Percentiles rank a stretch among this genome's conserved stretches.
These are phyloP conservation scores for Cephalopterus ornatus DNA, from an alignment of 2,113 vertebrate genomes.

Conservation along the genomic window DNA sequence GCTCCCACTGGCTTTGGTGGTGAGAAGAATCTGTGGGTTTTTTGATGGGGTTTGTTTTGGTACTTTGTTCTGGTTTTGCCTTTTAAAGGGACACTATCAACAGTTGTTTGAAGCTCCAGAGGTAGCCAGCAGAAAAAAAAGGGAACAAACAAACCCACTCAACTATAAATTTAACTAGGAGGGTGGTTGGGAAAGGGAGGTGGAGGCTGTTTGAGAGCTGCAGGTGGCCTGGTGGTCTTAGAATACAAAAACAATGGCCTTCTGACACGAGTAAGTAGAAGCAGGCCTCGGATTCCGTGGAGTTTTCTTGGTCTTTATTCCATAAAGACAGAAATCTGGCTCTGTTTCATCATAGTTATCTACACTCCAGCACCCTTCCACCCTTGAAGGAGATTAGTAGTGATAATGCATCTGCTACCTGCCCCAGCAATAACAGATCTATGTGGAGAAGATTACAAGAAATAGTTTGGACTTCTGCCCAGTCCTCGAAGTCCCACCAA, in stretches of 20 bases:
- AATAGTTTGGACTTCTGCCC: constrained; percentile 47
- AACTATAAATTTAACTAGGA: neutral
- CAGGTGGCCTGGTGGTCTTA: neutral
- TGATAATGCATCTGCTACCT: constrained; percentile 60
- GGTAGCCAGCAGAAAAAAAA: neutral
- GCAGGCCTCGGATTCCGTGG: neutral
- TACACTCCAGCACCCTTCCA: constrained; percentile 20
- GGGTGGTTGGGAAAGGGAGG: neutral
- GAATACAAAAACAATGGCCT: neutral
- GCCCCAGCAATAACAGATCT: constrained; percentile 48
- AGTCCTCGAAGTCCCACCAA: constrained; percentile 48
- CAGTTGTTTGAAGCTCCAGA: neutral
- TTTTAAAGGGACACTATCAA: neutral
- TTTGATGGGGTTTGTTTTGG: neutral
- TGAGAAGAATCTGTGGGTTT: neutral
- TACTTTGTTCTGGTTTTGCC: neutral
- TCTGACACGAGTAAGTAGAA: constrained; percentile 3
- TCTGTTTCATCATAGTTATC: constrained; percentile 31
- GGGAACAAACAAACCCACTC: neutral
- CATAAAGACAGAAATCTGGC: constrained; percentile 41
- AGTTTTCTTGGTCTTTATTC: neutral
- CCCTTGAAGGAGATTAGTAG: constrained; percentile 40
- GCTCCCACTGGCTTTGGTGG: fast-evolving
- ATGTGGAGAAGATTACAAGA: constrained; percentile 26
- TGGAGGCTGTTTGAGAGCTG: neutral